Conservation (phyloP, 92 coral and sea anemone genomes). For the Phenganax subtilis region DNA sequence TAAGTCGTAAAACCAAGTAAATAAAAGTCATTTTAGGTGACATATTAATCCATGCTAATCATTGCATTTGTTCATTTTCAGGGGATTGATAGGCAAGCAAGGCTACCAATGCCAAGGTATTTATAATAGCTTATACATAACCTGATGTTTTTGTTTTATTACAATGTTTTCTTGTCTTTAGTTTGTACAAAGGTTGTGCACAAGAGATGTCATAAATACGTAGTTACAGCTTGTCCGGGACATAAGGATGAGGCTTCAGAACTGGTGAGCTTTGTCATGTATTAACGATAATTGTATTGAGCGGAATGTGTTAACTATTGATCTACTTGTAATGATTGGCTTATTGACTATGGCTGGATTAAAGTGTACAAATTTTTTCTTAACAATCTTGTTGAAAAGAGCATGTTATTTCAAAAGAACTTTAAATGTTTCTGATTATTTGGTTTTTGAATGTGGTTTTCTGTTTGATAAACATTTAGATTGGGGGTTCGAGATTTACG, state of each 20-base stretch:
- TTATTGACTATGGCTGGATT: too few relatives aligned
- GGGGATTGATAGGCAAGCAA: conserved; percentile 95
- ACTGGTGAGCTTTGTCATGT: conserved; percentile 29
- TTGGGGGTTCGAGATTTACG: conserved; percentile 52
- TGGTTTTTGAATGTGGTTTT: not conserved
- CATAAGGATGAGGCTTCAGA: conserved; percentile 53
- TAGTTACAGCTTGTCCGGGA: conserved; percentile 85
- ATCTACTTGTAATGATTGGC: too few relatives aligned
- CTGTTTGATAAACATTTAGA: not conserved
- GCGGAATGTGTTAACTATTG: too few relatives aligned
- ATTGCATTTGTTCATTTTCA: conserved; percentile 29
- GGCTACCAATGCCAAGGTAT: conserved; percentile 98
- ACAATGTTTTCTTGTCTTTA: not conserved
- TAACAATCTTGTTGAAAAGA: too few relatives aligned
- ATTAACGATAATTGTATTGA: not conserved
- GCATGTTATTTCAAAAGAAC: too few relatives aligned
- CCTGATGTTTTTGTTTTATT: not conserved
- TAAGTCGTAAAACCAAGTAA: not conserved
- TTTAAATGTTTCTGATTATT: not conserved
- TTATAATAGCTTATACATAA: not conserved
- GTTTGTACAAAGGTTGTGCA: conserved; percentile 97
- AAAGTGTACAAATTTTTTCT: too few relatives aligned
- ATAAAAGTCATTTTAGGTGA: not conserved
- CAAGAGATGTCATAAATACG: conserved; percentile 87
- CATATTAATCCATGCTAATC: not conserved